A percentile compares a stretch with the other conserved stretches of the same genome.
These are phyloP conservation scores for Thamnaconus septentrionalis DNA, from an alignment of 2,113 vertebrate genomes.

Conservation along the genomic window DNA sequence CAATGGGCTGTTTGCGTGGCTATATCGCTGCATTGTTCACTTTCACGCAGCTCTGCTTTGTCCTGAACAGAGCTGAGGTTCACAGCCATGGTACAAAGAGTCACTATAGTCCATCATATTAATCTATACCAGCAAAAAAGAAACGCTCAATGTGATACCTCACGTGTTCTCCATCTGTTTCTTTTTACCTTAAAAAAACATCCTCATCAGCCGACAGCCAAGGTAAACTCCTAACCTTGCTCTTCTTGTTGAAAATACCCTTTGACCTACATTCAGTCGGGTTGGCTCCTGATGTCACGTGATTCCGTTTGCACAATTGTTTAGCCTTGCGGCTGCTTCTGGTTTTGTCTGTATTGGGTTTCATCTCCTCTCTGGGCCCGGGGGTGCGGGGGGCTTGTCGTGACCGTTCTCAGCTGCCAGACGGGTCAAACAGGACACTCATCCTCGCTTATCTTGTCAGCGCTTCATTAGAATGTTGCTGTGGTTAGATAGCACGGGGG, in stretches of 20 bases:
- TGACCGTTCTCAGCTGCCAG: slow-evolving; percentile 6
- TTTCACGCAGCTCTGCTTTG: slow-evolving; percentile 6
- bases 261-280: background rate
- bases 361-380: too few relatives aligned
- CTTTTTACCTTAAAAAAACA: slow-evolving; percentile 25
- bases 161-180: slow-evolving; percentile 14
- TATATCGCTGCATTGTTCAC: slow-evolving; percentile 21
- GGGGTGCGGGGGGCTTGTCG: too few relatives aligned
- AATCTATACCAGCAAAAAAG: background rate
- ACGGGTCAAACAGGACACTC: slow-evolving; percentile 5
- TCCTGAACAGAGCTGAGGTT: slow-evolving; percentile 2
- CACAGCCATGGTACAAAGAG: slow-evolving; percentile 8
- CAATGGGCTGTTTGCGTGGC: slow-evolving; percentile 27
- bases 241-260: background rate
- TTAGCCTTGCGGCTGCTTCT: too few relatives aligned
- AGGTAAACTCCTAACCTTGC: background rate
- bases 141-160: background rate
- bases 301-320: background rate
- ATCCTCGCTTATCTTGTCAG: slow-evolving; percentile 21
- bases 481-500: slow-evolving; percentile 39
- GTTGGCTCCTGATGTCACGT: too few relatives aligned
- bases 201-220: background rate
- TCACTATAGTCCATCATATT: background rate
- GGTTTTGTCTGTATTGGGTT: background rate
- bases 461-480: slow-evolving; percentile 16